Evolutionary conservation across 1,140 invertebrate species (phyloP).

Genomic region (Heliconius eleuchia): DNA sequence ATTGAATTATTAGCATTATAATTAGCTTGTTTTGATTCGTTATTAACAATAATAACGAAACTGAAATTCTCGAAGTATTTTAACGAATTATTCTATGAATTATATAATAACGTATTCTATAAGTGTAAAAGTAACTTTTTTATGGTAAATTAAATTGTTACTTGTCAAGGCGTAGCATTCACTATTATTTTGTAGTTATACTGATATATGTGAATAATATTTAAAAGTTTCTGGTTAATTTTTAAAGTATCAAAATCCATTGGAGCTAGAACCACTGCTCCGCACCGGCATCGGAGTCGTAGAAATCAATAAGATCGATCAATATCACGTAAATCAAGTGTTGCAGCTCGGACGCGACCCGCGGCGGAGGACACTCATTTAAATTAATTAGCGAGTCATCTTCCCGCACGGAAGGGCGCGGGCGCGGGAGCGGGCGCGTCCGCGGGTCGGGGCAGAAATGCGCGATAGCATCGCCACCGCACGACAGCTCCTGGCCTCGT

Average conservation of each 20-base stretch:
- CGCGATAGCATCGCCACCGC: constrained; percentile 56
- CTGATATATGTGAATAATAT: no score
- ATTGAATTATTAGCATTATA: no score
- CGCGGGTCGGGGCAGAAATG: constrained; percentile 36
- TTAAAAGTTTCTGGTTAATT: no score
- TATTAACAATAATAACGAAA: no score
- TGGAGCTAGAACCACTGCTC: neutral
- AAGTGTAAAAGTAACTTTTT: no score
- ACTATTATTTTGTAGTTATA: no score
- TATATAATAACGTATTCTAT: no score
- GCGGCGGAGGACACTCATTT: constrained; percentile 52
- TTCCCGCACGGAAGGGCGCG: neutral
- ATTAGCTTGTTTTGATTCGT: no score
- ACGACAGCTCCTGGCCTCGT: constrained; percentile 31
- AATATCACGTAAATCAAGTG: constrained; percentile 55
- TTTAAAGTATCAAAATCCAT: neutral
- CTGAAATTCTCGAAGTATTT: no score
- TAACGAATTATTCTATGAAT: no score
- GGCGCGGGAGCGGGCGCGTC: neutral
- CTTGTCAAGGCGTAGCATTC: no score
- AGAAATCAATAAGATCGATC: constrained; percentile 25
- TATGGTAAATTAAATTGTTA: no score
- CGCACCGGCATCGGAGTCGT: neutral
- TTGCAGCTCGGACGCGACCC: constrained; percentile 16
- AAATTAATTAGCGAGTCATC: constrained; percentile 65